Evolutionary conservation across 2,888 invertebrate genomes (phyloP).

Genomic region (Polydrusus tereticollis): DNA sequence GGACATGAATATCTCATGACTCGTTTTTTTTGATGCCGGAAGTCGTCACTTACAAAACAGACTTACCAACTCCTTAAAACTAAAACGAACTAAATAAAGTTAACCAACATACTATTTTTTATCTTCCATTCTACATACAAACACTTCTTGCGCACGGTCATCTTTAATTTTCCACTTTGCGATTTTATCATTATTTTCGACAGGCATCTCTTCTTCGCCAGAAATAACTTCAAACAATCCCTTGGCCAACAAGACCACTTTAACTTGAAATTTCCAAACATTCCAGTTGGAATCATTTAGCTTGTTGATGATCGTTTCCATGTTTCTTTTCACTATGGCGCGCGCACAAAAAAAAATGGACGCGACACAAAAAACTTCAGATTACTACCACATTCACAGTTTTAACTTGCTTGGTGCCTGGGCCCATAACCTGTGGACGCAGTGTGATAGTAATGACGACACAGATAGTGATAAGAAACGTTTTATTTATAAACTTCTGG

Average conservation of each 20-base stretch:
- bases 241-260: conserved; percentile 21
- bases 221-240: conserved; percentile 10
- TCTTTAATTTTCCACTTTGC: not conserved
- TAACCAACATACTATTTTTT: too few species aligned
- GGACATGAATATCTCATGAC: too few species aligned
- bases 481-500: too few species aligned
- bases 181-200: not conserved
- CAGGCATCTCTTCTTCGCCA: not conserved
- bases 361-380: conserved; percentile 10
- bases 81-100: too few species aligned
- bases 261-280: conserved; percentile 18
- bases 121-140: not conserved
- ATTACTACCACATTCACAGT: conserved; percentile 12
- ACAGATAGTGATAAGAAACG: too few species aligned
- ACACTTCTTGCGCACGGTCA: not conserved
- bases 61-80: too few species aligned
- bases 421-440: conserved; percentile 6
- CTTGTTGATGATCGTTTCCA: not conserved
- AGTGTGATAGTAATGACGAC: too few species aligned
- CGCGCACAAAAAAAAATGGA: not conserved
- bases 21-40: too few species aligned
- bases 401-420: not conserved
- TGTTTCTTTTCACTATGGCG: not conserved
- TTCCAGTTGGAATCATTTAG: conserved; percentile 21
- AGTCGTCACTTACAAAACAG: too few species aligned